These are phyloP conservation scores for Lynx canadensis DNA, from an alignment of 2,113 vertebrate genomes.

Conservation along the genomic window DNA sequence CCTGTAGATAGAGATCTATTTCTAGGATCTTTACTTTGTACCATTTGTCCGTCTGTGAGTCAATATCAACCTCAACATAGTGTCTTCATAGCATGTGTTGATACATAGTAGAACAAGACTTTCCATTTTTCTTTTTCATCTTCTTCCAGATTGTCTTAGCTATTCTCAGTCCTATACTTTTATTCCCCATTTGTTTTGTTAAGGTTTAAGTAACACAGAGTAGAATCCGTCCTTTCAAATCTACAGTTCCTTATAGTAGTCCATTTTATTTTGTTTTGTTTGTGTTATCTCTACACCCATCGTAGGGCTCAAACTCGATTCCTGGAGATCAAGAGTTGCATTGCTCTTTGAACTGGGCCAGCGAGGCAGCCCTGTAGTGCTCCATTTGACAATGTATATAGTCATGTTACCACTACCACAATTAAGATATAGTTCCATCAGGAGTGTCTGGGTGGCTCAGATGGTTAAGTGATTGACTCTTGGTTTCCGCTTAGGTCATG, in stretches of 20 bases:
- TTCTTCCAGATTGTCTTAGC: not conserved
- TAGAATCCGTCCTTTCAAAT: not conserved
- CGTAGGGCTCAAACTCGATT: not conserved
- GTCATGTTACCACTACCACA: not conserved
- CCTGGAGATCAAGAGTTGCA: not conserved
- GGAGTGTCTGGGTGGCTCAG: too few relatives aligned
- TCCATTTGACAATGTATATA: not conserved
- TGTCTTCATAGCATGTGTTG: not conserved
- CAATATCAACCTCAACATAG: not conserved
- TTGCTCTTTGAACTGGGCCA: not conserved
- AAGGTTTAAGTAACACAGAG: not conserved
- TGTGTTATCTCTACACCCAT: not conserved
- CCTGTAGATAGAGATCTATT: not conserved
- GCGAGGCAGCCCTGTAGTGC: not conserved
- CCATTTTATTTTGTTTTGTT: not conserved
- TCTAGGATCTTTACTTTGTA: not conserved
- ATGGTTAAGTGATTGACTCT: too few relatives aligned
- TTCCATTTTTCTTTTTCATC: not conserved
- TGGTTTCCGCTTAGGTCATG: too few relatives aligned
- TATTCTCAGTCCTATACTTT: not conserved
- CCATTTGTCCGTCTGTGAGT: not conserved
- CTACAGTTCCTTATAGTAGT: not conserved
- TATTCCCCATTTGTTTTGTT: not conserved
- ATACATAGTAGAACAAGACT: not conserved
- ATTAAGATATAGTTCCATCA: not conserved